Evolutionary conservation across 2,888 invertebrate species (phyloP), one percentile per base, ranked within the genome.

Genomic region (Parelbella ahira): DNA sequence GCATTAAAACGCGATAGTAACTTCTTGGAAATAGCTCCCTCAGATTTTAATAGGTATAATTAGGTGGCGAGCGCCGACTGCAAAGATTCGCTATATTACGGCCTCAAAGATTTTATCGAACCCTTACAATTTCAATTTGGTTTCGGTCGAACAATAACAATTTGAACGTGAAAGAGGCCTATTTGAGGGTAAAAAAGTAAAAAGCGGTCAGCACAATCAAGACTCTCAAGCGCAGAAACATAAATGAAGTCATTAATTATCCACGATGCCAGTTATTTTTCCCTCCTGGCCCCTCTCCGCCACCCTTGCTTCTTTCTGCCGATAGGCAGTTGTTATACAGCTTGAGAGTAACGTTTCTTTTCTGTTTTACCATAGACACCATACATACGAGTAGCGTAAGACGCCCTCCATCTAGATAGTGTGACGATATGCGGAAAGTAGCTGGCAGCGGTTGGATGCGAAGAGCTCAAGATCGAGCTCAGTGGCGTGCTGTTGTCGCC

Each of bases 191-290:
- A 49, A 52, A 51, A 51, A 51, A 52, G 42, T 37, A 45, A 59
- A 64, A 64, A 57, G 56, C 61, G 73, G 78, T 72, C 74, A 67
- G 73, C 81, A 81, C 80, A 83, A 83, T 84, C 84, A 76, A 65
- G 75, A 65, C 77, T 71, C 70, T 86, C 82, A 82, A 82, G 77
- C 82, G 83, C 84, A 83, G 83, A 80, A 84, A 82, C 81, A 83
- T 82, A 84, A 87, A 87, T 84, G 83, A 81, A 82, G 81, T 79
- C 83, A 84, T 87, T 84, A 86, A 84, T 87, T 87, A 86, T 83
- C 80, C 82, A 69, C 65, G 77, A 75, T 73, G 74, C 70, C 71
- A 72, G 78, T 82, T 81, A 79, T 81, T 82, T 72, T 74, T 71
- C 68, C 68, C 63, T 60, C 60, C 65, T 49, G 43, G 48, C 49